Percentiles rank a stretch among this genome's conserved stretches.
Conservation (phyloP, 2,888 invertebrate species). For the Drosophila conformis region DNA sequence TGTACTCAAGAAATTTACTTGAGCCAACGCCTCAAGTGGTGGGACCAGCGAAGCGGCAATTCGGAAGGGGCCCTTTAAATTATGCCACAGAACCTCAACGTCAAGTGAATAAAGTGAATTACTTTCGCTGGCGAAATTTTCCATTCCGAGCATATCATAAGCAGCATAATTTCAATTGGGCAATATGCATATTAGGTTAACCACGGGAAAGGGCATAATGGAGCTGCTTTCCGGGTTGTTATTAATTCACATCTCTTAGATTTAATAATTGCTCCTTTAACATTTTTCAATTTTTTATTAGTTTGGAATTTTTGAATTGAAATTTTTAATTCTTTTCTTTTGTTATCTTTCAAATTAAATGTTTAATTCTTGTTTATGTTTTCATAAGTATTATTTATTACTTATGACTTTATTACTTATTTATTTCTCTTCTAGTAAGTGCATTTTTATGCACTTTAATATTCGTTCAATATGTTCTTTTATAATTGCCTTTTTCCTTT, state of each 20-base stretch:
- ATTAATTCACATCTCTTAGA: neutral
- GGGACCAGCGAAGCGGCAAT: slow-evolving; percentile 35
- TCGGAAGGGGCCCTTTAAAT: slow-evolving; percentile 18
- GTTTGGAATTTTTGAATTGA: neutral
- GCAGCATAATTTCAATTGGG: slow-evolving; percentile 47
- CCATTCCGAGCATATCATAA: slow-evolving; percentile 29
- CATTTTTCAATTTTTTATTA: neutral
- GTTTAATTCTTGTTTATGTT: neutral
- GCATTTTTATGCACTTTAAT: neutral
- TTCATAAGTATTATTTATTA: neutral
- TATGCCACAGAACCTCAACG: slow-evolving; percentile 37
- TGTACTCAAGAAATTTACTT: slow-evolving; percentile 46
- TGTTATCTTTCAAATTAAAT: neutral
- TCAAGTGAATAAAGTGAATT: slow-evolving; percentile 57
- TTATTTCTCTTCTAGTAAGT: neutral
- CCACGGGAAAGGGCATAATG: neutral
- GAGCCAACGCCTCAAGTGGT: slow-evolving; percentile 56
- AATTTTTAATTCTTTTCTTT: neutral
- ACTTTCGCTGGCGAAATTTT: slow-evolving; percentile 16
- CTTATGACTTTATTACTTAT: neutral
- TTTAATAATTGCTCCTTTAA: neutral
- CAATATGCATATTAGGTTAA: slow-evolving; percentile 31
- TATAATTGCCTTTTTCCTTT: neutral
- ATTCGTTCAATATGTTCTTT: neutral
- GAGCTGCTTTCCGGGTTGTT: neutral